Evolutionary conservation across 2,888 invertebrate species (phyloP).

Genomic region (Epiblema foenella): DNA sequence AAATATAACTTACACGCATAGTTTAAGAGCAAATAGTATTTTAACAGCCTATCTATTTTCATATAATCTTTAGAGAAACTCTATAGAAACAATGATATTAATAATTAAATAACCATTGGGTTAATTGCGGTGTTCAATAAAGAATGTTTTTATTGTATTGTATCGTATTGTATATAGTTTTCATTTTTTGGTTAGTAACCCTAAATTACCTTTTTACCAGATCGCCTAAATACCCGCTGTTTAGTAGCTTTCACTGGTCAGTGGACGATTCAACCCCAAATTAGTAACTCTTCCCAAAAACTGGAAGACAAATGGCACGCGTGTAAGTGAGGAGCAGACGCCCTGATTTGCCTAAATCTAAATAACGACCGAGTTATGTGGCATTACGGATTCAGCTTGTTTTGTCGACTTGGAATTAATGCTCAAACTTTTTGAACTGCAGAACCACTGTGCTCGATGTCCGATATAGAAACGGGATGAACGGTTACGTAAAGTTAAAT

Average conservation of each 20-base stretch:
- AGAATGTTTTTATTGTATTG: too few relatives aligned
- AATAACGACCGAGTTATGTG: constrained; percentile 75
- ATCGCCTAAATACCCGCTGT: background rate
- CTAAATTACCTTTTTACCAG: too few relatives aligned
- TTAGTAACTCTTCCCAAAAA: constrained; percentile 64
- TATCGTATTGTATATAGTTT: too few relatives aligned
- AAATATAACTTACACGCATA: too few relatives aligned
- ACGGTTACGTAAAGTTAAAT: too few relatives aligned
- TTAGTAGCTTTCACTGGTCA: constrained; percentile 18
- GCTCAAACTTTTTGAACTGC: constrained; percentile 54
- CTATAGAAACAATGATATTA: too few relatives aligned
- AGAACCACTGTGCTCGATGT: background rate
- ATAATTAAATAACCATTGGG: too few relatives aligned
- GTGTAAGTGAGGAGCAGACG: constrained; percentile 77
- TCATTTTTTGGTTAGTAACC: too few relatives aligned
- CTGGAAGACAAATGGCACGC: constrained; percentile 72
- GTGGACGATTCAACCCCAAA: constrained; percentile 40
- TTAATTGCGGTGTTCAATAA: too few relatives aligned
- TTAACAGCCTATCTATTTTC: too few relatives aligned
- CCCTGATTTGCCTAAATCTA: constrained; percentile 81
- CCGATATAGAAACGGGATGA: constrained; percentile 18
- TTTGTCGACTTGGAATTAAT: constrained; percentile 67
- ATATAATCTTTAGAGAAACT: too few relatives aligned
- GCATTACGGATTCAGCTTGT: constrained; percentile 76
- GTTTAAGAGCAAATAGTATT: too few relatives aligned